A percentile compares a stretch with the other conserved stretches of the same genome.
These are phyloP conservation scores for Mus minutoides DNA, from an alignment of 2,797 vertebrate genomes.

Conservation along the genomic window DNA sequence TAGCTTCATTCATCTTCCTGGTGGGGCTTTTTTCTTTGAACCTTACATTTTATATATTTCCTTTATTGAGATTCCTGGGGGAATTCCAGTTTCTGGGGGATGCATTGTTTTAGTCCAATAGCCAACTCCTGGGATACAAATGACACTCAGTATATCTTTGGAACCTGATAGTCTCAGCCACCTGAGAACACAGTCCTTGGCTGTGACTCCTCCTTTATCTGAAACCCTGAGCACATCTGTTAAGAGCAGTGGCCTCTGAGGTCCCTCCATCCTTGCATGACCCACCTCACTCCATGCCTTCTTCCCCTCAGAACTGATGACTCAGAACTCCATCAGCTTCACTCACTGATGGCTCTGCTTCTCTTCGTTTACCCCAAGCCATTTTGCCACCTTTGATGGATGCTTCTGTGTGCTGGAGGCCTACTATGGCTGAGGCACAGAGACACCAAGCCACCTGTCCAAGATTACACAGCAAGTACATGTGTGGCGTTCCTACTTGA, in stretches of 20 bases:
- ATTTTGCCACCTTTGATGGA: background rate
- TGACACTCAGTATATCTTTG: background rate
- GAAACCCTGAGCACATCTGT: background rate
- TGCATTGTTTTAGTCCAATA: background rate
- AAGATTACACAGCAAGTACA: background rate
- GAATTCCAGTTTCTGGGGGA: background rate
- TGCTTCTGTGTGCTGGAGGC: background rate
- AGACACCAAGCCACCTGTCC: background rate
- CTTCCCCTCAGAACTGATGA: background rate
- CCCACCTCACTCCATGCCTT: rapidly evolving
- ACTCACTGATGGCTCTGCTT: background rate
- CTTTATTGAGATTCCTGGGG: background rate
- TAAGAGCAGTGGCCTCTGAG: background rate
- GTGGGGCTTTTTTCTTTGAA: too few species aligned
- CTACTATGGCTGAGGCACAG: background rate
- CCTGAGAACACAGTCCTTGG: background rate
- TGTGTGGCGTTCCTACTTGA: background rate
- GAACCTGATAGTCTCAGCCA: background rate
- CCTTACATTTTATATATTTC: too few species aligned
- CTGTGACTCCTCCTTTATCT: background rate
- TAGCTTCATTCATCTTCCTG: too few species aligned
- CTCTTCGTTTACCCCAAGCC: background rate
- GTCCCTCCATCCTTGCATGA: background rate
- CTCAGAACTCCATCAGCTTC: background rate
- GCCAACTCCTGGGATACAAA: background rate